phyloP scores from a whole-genome alignment of 2,113 vertebrate species.

The Ammospiza nelsoni region DNA sequence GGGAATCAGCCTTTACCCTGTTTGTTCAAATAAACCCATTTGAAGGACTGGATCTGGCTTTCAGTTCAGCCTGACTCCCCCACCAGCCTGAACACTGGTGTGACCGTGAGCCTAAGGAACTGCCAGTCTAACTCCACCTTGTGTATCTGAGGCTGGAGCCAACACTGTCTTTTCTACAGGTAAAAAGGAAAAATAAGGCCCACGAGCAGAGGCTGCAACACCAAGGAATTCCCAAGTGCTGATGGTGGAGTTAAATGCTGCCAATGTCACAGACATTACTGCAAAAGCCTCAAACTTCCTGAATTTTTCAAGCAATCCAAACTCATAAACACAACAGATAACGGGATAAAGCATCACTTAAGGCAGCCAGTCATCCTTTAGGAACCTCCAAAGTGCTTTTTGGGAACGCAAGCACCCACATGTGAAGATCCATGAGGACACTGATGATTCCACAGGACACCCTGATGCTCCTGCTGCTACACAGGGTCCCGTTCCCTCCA shows the following conservation, averaged over 20 bases:
- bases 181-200: background rate
- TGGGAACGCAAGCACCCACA: background rate
- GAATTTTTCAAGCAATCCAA: background rate
- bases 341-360: background rate
- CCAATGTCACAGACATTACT: rapidly evolving
- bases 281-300: background rate
- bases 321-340: background rate
- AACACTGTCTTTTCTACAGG: background rate
- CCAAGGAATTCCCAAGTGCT: background rate
- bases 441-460: background rate
- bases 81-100: rapidly evolving
- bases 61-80: background rate
- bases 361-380: background rate
- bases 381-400: background rate
- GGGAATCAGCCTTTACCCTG: background rate
- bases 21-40: background rate
- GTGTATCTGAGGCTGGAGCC: too few relatives aligned
- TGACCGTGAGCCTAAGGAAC: background rate
- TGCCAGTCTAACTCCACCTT: background rate
- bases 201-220: rapidly evolving
- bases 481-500: background rate
- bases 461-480: background rate
- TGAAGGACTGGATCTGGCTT: background rate
- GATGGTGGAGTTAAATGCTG: background rate
- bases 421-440: background rate